Base-by-base conservation (phyloP, 2,888 invertebrate genomes). In the Lasioglossum vierecki region DNA sequence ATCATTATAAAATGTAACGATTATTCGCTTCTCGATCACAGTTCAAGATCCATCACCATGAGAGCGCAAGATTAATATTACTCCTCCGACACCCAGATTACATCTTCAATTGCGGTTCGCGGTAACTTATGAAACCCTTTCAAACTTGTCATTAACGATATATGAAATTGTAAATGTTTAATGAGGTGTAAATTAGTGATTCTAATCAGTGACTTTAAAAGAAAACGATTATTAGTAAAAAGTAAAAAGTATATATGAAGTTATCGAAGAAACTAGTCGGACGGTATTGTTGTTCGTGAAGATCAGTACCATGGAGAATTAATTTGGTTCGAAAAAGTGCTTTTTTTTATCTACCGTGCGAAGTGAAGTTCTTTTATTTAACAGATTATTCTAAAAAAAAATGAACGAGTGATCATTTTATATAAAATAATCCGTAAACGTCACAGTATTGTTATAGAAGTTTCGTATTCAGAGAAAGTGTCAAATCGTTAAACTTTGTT, bases 1-100 rank as follows among this genome's bases (percentile, higher is more conserved):
- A 1, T 75, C 82, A 30, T 22, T 60, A n/a, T 63, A 26, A 53
- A 63, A 44, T 70, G 15, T 66, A 75, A 72, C 57, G 26, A 39
- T 18, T 46, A 41, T 57, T 44, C 49, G 26, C 35, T 75, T 11
- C 26, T 18, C 15, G 9, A 6, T 9, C 26, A 5, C 41, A 49
- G 30, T 70, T 75, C 18, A 6, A 15, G 18, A 63, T n/a, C 41
- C 35, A 35, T 46, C n/a, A 66, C 22, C 15, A 8, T 46, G 13
- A 60, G 6, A 15, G 13, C 18, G 0, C 30, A 35, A 35, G 39
- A 44, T 53, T 30, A 5, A 30, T 30, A 22, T 73, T 18, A 66
- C 30, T 41, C 6, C 18, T 35, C 1, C 26, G 5, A 22, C 26
- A 60, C 26, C 13, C n/a, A 2, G 18, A 49, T 60, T 70, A 18